Base-by-base conservation (phyloP, 35 echinoderm and acorn worm species). In the Diadema setosum region DNA sequence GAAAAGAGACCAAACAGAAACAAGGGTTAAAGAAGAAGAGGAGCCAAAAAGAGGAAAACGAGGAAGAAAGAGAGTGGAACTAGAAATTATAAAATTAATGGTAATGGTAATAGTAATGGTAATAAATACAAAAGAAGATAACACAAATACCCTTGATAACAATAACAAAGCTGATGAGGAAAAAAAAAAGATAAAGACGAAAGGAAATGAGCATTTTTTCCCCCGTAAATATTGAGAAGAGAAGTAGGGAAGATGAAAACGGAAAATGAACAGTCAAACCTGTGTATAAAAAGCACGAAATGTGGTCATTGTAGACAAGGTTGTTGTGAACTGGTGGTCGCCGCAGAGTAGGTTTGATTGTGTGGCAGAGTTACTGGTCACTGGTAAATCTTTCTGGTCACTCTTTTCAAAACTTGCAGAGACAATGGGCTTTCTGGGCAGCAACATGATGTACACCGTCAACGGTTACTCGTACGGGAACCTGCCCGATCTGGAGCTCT, bases 391-490 rank as follows among this genome's bases (percentile, higher is more conserved):
- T n/a, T n/a, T n/a, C n/a, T n/a, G n/a, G n/a, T n/a, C n/a, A n/a
- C n/a, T n/a, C n/a, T n/a, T n/a, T n/a, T n/a, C n/a, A n/a, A n/a
- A n/a, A n/a, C 37, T 44, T 25, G 6, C 27, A 78, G 73, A 16
- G 7, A 35, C 35, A 2, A 25, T 41, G 25, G 35, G 44, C 39
- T 78, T 78, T n/a, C 16, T 44, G 7, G 73, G 35, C 11, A 78
- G 73, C 20, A 78, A 78, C 44, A 9, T 78, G 14, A 42, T 78
- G 73, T 43, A 78, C 40, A 41, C 36, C 0, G 73, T 83, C 37
- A 85, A 85, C 45, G 83, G 83, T 9, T 85, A 85, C 36, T 23
- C 36, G 2, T 85, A 61, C 21, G 83, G 50, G 21, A 85, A 85
- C 58, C 48, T 85, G 2, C 83, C 83, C 3, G 59, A 42, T 32